These are phyloP conservation scores for Centropus bengalensis DNA, from an alignment of 2,113 vertebrate species.

Conservation along the genomic window DNA sequence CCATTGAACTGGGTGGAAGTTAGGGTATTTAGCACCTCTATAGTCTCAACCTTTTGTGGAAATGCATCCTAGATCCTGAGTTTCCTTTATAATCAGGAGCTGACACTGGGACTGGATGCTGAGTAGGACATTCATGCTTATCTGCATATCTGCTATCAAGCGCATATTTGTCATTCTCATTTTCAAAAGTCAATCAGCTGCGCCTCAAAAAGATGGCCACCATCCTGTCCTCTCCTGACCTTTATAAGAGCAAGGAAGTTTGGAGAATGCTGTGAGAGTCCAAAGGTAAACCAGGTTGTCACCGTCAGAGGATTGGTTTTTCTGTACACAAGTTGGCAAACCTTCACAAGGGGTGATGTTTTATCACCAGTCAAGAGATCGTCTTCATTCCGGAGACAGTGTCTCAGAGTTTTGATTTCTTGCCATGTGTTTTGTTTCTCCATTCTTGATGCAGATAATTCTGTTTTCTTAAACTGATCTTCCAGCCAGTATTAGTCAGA, in stretches of 20 bases:
- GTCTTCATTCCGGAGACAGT: conserved; percentile 52
- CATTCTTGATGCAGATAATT: conserved; percentile 51
- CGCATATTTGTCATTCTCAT: conserved; percentile 59
- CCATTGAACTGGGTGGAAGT: background rate
- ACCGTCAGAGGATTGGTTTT: background rate
- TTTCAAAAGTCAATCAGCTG: conserved; percentile 44
- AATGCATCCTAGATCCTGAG: background rate
- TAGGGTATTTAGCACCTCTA: background rate
- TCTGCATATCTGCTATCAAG: conserved; percentile 54
- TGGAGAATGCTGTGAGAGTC: background rate
- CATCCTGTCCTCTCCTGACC: conserved; percentile 8
- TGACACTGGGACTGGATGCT: conserved; percentile 13
- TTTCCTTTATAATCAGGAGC: conserved; percentile 13
- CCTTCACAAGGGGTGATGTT: conserved; percentile 5
- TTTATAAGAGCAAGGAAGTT: background rate
- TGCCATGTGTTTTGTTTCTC: conserved; percentile 58
- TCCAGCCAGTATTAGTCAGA: conserved; percentile 40
- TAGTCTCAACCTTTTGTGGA: background rate
- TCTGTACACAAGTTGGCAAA: background rate
- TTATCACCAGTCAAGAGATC: conserved; percentile 10
- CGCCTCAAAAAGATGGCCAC: background rate
- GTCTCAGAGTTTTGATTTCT: conserved; percentile 67
- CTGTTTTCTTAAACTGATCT: conserved; percentile 67
- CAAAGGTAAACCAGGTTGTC: background rate
- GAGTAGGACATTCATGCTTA: conserved; percentile 35